Base-by-base conservation (phyloP, 2,888 invertebrate genomes). In the Incurvaria masculella region DNA sequence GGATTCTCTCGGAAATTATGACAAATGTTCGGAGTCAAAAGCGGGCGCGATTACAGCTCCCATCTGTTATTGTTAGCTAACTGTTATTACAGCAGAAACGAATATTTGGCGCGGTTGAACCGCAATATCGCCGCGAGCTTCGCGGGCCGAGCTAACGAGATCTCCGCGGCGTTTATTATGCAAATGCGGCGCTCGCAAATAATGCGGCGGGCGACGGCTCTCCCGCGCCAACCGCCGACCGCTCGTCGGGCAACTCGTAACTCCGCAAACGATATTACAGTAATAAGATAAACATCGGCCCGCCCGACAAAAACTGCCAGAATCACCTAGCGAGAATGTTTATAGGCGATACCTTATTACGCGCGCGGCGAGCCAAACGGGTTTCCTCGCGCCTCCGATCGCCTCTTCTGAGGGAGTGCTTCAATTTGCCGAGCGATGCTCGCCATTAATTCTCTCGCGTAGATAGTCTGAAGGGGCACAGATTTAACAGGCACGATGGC, bases 321-420 rank as follows among this genome's bases (percentile, higher is more conserved):
- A 68, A 68, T 66, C 65, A 66, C 65, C 63, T 61, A 60, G 64
- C 63, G 66, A 64, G 66, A 67, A 68, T 69, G 64, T 66, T 63
- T 63, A 60, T 61, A 57, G 62, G 57, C 61, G 62, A 66, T 67
- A 65, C 64, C 64, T 68, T 64, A 67, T 33, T 33, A 33, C 33
- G 66, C 61, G 58, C 55, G 61, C 57, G 55, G 54, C 52, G 56
- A 53, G 53, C 50, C 51, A 55, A 56, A 64, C 67, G 64, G 65
- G 68, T 68, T 68, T 33, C 33, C 33, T 33, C 33, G 23, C 23
- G 23, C 23, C 10, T 6, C 23, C 23, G 23, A 23, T 23, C 23
- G 10, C 23, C 23, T 4, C 23, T 23, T 23, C 23, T n/a, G n/a
- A n/a, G n/a, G n/a, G n/a, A n/a, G n/a, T n/a, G n/a, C n/a, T n/a